These are phyloP conservation scores for Acrocephalus arundinaceus DNA, from an alignment of 2,113 vertebrate species.

Conservation along the genomic window DNA sequence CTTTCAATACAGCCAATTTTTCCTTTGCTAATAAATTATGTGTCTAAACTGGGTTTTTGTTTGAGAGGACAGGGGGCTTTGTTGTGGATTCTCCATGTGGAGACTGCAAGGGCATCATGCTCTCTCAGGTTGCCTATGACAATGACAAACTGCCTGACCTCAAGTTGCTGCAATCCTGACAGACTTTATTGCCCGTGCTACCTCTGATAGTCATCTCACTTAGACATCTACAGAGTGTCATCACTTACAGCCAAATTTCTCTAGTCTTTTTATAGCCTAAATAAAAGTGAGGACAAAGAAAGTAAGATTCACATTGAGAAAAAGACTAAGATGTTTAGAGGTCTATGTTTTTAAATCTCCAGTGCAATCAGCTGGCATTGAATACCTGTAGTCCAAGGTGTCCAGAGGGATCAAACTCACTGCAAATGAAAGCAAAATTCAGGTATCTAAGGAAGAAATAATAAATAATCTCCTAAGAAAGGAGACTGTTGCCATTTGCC, in stretches of 20 bases:
- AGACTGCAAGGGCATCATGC: background rate
- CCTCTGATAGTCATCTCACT: background rate
- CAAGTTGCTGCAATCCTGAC: background rate
- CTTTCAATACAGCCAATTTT: background rate
- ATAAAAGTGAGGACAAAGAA: background rate
- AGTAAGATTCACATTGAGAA: background rate
- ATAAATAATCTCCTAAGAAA: background rate
- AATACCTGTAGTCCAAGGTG: background rate
- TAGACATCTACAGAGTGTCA: accelerated
- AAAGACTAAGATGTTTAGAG: background rate
- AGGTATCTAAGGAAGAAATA: background rate
- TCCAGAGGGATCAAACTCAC: background rate
- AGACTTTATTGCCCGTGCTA: accelerated
- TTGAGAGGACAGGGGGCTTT: background rate
- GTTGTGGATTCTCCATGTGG: background rate
- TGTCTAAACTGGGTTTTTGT: background rate
- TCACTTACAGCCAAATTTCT: background rate
- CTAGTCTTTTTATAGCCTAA: background rate
- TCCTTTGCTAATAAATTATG: background rate
- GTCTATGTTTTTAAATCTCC: background rate
- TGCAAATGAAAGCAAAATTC: background rate
- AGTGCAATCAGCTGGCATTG: background rate
- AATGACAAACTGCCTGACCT: background rate
- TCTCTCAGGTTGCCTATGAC: background rate
- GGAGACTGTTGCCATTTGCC: background rate